Conservation (phyloP, 2,113 vertebrate genomes). For the Hassar affinis region DNA sequence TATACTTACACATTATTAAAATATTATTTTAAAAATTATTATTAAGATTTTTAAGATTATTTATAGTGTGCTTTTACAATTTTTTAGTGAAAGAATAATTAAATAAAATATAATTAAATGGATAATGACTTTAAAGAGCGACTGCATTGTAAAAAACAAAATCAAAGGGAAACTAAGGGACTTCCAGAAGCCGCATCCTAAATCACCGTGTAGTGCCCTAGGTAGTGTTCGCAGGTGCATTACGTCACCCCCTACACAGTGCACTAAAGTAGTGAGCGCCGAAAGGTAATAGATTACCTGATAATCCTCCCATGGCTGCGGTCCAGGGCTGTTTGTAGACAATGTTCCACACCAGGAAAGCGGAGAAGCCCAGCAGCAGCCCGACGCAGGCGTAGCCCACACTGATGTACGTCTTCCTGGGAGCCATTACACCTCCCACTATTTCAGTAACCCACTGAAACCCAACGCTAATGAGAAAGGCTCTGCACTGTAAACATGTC, state of each 20-base stretch:
- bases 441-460: not conserved
- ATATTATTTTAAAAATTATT: too few species aligned
- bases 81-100: not conserved
- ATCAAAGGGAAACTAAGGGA: not conserved
- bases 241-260: not conserved
- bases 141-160: not conserved
- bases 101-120: not conserved
- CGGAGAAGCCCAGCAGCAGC: conserved; percentile 75
- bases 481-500: not conserved
- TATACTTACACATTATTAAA: too few species aligned
- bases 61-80: too few species aligned
- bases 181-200: not conserved
- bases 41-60: too few species aligned
- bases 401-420: conserved; percentile 71
- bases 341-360: conserved; percentile 84
- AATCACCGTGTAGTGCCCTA: not conserved
- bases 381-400: conserved; percentile 78
- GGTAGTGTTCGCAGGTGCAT: not conserved
- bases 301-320: conserved; percentile 85
- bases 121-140: too few species aligned
- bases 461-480: not conserved
- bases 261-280: not conserved
- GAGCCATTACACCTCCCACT: conserved; percentile 48
- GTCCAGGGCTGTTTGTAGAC: conserved; percentile 82
- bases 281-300: conserved; percentile 71